Base-by-base conservation (phyloP, 1,140 invertebrate species). In the Drosophila azteca region DNA sequence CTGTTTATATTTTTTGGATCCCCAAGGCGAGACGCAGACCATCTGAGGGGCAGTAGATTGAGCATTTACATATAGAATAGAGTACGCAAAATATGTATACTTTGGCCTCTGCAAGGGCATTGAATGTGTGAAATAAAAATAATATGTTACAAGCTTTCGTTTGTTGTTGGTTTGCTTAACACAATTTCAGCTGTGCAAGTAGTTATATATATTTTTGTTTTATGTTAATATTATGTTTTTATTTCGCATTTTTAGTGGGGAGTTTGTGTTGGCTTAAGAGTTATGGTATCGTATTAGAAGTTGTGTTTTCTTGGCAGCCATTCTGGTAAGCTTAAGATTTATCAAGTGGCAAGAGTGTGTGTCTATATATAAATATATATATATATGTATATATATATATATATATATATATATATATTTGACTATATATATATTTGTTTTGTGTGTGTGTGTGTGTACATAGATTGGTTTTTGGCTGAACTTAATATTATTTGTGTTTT, bases 61-160 rank as follows among this genome's bases (percentile, higher is more conserved):
- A 20, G 17, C 17, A 20, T 20, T 20, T 20, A 20, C 17, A 20
- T 20, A 20, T 20, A 20, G 0, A 20, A 20, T 20, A 20, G 0
- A 20, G 17, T 20, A 20, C 1, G 17, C 17, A 20, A 20, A 20
- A 20, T 20, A 20, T 20, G 17, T 48, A 13, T 9, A 0, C 17
- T 39, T 53, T n/a, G 7, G 29, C 26, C 6, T 53, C 58, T 81
- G 66, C 62, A 72, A 60, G 48, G 17, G 29, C 26, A 26, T 58
- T 39, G n/a, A 26, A 60, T 35, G 55, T 22, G 53, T n/a, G 35
- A 85, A 85, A 85, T 75, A 87, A 85, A 85, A 85, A 85, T 74
- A 85, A 68, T 84, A 81, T 85, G 52, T 82, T 85, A 87, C 66
- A 85, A 75, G 15, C 50, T 46, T 26, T 60, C n/a, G 52, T 74